phyloP scores from a whole-genome alignment of 2,113 vertebrate species.

The Electrona antarctica region DNA sequence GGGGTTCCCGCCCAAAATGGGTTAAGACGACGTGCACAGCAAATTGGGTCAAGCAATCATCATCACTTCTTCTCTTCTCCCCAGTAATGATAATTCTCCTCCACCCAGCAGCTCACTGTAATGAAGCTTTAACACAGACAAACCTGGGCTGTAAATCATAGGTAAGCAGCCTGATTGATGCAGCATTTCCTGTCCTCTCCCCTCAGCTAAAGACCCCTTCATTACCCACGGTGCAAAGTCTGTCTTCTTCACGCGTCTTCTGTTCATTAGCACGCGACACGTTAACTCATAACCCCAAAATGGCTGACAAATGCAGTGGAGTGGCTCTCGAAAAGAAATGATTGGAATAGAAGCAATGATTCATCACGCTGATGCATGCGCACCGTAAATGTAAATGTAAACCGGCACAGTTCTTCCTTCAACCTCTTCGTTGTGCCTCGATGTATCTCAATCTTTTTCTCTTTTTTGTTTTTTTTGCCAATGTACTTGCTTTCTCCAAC shows the following conservation, averaged over 20 bases:
- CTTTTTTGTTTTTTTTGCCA: slow-evolving; percentile 59
- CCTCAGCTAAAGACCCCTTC: slow-evolving; percentile 58
- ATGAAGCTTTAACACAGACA: slow-evolving; percentile 46
- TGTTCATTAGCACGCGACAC: slow-evolving; percentile 64
- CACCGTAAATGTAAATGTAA: slow-evolving; percentile 47
- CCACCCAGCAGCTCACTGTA: slow-evolving; percentile 32
- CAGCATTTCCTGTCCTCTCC: slow-evolving; percentile 45
- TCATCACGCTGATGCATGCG: slow-evolving; percentile 63
- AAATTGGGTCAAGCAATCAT: slow-evolving; percentile 59
- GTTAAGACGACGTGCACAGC: neutral
- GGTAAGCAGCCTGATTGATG: slow-evolving; percentile 48
- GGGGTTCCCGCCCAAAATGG: no score
- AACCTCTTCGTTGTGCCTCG: slow-evolving; percentile 35
- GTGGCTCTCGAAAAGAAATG: slow-evolving; percentile 68
- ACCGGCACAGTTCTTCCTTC: slow-evolving; percentile 17
- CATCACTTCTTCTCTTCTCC: slow-evolving; percentile 29
- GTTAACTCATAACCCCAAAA: slow-evolving; percentile 62
- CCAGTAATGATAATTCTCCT: slow-evolving; percentile 43
- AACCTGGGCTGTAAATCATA: slow-evolving; percentile 61
- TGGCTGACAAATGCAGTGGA: slow-evolving; percentile 69
- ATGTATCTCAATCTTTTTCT: slow-evolving; percentile 30
- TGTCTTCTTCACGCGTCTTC: slow-evolving; percentile 61
- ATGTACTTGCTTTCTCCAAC: slow-evolving; percentile 16
- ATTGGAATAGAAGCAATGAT: slow-evolving; percentile 72
- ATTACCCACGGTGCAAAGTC: slow-evolving; percentile 53